Evolutionary conservation across 2,113 vertebrate genomes (phyloP), one percentile per base, ranked within the genome.

Genomic region (Ascaphus truei): DNA sequence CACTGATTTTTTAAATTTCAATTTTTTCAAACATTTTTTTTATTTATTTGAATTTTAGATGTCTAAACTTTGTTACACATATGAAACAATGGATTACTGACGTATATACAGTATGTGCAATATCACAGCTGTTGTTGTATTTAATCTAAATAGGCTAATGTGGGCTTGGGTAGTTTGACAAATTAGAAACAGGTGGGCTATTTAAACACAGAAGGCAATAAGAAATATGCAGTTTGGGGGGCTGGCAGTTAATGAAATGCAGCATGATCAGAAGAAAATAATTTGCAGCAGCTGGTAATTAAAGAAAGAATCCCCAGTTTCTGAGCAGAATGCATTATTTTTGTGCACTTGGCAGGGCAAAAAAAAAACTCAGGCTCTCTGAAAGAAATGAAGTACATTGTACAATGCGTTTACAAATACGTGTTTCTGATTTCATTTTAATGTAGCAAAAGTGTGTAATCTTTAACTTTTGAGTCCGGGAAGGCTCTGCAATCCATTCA

Each of bases 171-270:
- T 77, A 69, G 62, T 71, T 78, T 74, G 75, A 48, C 77, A 81
- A 82, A 86, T 86, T 76, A 74, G 72, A 77, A 86, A 73, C 83
- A 88, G 80, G 81, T 85, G 79, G 78, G 80, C 41, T 73, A 73
- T 82, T 84, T 75, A 72, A 82, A 81, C 51, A 77, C 31, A 15
- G 80, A 80, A 76, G 72, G 64, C 68, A 82, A 48, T 83, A 77
- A 78, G 76, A 77, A 51, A 71, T 29, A 25, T 22, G 34, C 30
- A 62, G 64, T 72, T 75, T 68, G 47, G 51, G 72, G 59, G 55
- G 71, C 73, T 81, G 68, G 66, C 47, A 75, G 75, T 71, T 85
- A 80, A 76, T 73, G 43, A 71, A 71, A 61, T 60, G 36, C 57
- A n/a, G 37, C 26, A 52, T 41, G 74, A 83, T 80, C 41, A 25